Percentiles rank a stretch among this genome's conserved stretches.
These are phyloP conservation scores for Gadus macrocephalus DNA, from an alignment of 2,113 vertebrate genomes.

Conservation along the genomic window DNA sequence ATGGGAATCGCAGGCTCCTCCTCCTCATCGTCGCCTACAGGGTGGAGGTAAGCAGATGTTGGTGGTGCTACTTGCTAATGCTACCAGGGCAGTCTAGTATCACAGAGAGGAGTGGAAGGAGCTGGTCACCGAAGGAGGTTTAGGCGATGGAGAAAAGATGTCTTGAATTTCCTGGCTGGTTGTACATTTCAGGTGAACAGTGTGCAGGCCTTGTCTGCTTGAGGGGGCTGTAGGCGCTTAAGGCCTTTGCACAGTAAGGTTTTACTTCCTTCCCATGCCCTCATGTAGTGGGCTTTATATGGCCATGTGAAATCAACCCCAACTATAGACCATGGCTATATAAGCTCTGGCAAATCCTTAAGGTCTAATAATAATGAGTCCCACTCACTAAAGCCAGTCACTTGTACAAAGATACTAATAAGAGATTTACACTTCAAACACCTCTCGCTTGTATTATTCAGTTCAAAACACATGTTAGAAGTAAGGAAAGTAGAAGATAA, in stretches of 20 bases:
- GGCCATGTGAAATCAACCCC: constrained; percentile 36
- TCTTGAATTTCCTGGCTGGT: too few relatives aligned
- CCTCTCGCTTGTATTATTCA: constrained; percentile 4
- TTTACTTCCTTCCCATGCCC: too few relatives aligned
- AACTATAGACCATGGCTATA: constrained; percentile 45
- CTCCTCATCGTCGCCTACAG: constrained; percentile 90
- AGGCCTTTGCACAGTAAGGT: too few relatives aligned
- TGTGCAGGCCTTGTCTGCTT: too few relatives aligned
- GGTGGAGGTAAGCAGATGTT: neutral
- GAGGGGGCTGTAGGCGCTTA: neutral
- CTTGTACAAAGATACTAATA: constrained; percentile 29
- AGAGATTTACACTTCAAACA: constrained; percentile 19
- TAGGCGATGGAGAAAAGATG: too few relatives aligned
- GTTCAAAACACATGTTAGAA: neutral
- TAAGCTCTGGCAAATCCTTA: constrained; percentile 20
- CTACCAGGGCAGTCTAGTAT: neutral
- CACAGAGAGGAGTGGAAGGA: neutral
- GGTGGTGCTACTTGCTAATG: too few relatives aligned
- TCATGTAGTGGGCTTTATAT: constrained; percentile 39
- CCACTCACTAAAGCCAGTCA: constrained; percentile 1
- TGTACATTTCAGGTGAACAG: too few relatives aligned
- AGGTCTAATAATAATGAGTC: constrained; percentile 48
- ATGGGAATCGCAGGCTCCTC: constrained; percentile 91
- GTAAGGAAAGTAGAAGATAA: neutral
- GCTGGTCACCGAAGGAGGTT: too few relatives aligned